These are phyloP conservation scores for Catagonus wagneri DNA, from an alignment of 2,113 vertebrate species.

Conservation along the genomic window DNA sequence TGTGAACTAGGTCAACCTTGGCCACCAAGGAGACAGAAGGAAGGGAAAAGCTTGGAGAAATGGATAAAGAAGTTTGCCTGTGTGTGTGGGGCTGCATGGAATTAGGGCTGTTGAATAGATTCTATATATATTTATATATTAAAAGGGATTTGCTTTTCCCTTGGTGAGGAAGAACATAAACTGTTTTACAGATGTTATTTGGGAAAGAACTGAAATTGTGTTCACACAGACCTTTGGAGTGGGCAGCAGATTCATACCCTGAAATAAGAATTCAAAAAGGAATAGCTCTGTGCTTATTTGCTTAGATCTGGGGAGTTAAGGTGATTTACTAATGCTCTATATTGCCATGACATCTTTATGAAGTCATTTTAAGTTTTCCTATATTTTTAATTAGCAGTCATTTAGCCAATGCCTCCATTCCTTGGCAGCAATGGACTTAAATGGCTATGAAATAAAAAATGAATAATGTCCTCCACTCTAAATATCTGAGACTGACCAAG, in stretches of 20 bases:
- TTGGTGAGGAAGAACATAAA: background rate
- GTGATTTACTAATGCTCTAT: constrained; percentile 67
- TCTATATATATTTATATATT: background rate
- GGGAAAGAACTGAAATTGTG: constrained; percentile 24
- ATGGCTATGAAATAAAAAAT: constrained; percentile 64
- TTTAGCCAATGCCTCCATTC: constrained; percentile 57
- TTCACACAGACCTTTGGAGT: constrained; percentile 47
- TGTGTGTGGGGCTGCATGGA: background rate
- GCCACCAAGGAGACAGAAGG: background rate
- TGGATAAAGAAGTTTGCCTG: background rate
- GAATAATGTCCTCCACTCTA: constrained; percentile 36
- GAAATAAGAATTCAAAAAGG: constrained; percentile 50
- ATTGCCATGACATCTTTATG: constrained; percentile 76
- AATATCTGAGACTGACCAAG: background rate
- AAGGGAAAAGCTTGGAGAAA: constrained; percentile 4
- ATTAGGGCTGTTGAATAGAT: background rate
- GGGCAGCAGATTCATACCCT: constrained; percentile 4
- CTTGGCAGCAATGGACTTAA: constrained; percentile 57
- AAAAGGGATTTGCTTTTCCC: constrained; percentile 34
- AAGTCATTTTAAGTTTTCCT: constrained; percentile 73
- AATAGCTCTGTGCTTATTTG: constrained; percentile 40
- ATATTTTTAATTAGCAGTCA: constrained; percentile 78
- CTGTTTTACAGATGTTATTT: constrained; percentile 48
- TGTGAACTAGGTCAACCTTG: background rate
- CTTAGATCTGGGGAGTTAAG: background rate